Evolutionary conservation across 1,140 invertebrate species (phyloP).

Genomic region (Wiebesia pumilae): DNA sequence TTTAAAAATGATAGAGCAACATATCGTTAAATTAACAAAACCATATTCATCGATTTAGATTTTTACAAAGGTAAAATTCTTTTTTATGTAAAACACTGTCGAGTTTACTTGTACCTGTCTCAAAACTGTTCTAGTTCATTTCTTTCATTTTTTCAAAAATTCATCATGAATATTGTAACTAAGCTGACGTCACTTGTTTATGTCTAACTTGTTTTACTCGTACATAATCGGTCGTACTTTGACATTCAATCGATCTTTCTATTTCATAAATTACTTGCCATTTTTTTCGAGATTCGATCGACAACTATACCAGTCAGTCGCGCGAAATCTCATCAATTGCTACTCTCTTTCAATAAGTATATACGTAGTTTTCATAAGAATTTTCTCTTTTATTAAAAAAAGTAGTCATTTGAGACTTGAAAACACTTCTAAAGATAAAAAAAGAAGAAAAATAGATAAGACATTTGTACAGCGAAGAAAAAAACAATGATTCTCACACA

Average conservation of each 20-base stretch:
- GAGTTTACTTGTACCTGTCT: conserved; percentile 25
- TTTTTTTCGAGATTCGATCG: background rate
- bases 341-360: conserved; percentile 20
- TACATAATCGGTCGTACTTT: background rate
- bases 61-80: conserved; percentile 42
- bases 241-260: background rate
- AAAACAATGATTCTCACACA: conserved; percentile 47
- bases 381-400: conserved; percentile 36
- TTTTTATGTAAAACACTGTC: conserved; percentile 32
- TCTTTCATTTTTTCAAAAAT: background rate
- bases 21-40: conserved; percentile 49
- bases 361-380: background rate
- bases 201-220: background rate
- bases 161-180: conserved; percentile 32
- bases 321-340: background rate
- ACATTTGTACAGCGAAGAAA: conserved; percentile 45
- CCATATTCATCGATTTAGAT: conserved; percentile 29
- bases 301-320: background rate
- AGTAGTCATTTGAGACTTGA: conserved; percentile 4
- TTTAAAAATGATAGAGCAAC: conserved; percentile 32
- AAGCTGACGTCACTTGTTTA: background rate
- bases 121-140: conserved; percentile 21
- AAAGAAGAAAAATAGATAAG: conserved; percentile 38
- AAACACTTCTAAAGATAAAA: conserved; percentile 40
- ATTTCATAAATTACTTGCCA: background rate